These are phyloP conservation scores for Callinectes sapidus DNA, from an alignment of 2,888 invertebrate species.

Conservation along the genomic window DNA sequence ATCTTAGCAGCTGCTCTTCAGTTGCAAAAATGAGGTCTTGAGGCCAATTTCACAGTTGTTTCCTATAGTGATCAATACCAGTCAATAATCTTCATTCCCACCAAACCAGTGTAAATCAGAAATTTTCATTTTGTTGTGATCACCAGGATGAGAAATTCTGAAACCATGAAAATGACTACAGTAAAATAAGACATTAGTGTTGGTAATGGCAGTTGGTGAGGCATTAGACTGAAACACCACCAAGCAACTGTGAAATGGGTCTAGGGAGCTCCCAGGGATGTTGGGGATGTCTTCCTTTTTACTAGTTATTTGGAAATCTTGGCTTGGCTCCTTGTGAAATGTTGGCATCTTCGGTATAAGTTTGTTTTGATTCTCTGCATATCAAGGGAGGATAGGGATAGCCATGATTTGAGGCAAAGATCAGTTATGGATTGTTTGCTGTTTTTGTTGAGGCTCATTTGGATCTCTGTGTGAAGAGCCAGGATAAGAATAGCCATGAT, in stretches of 20 bases:
- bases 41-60: too few species aligned
- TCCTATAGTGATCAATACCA: too few species aligned
- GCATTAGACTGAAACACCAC: too few species aligned
- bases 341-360: background rate
- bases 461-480: background rate
- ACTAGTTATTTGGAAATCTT: background rate
- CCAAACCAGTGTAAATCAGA: too few species aligned
- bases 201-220: too few species aligned
- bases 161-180: too few species aligned
- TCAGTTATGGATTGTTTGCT: background rate
- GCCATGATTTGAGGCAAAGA: background rate
- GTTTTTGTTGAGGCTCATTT: background rate
- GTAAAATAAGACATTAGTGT: too few species aligned
- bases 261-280: background rate
- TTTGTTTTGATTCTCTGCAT: background rate
- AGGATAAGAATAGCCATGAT: slow-evolving; percentile 1
- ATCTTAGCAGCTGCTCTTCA: background rate
- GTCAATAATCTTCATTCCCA: too few species aligned
- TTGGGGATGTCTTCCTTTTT: background rate
- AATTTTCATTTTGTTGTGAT: too few species aligned
- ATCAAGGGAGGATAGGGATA: background rate
- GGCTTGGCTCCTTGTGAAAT: background rate
- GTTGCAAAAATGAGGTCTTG: background rate
- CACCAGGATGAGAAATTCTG: too few species aligned
- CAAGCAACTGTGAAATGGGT: too few species aligned